These are phyloP conservation scores for Leucoraja erinaceus DNA, from an alignment of 2,113 vertebrate genomes.

Conservation along the genomic window DNA sequence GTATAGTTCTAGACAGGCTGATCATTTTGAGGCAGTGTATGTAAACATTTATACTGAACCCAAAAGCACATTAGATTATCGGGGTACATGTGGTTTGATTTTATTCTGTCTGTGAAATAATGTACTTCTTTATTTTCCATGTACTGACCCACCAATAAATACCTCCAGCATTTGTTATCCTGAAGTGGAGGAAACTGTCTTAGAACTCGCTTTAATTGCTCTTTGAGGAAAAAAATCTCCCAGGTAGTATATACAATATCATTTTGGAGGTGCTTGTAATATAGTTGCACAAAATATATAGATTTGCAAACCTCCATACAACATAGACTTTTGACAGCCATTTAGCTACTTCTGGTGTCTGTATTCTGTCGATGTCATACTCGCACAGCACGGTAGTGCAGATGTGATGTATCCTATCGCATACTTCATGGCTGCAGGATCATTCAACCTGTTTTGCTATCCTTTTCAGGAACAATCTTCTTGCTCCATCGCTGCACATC, in stretches of 20 bases:
- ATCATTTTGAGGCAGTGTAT: background rate
- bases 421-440: background rate
- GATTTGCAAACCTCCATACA: background rate
- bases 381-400: background rate
- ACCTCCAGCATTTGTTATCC: background rate
- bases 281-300: background rate
- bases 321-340: background rate
- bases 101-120: background rate
- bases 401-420: background rate
- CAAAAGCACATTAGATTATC: background rate
- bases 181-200: background rate
- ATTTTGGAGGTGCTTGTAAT: background rate
- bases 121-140: background rate
- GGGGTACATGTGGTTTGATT: background rate
- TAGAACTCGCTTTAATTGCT: background rate
- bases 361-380: background rate
- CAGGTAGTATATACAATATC: background rate
- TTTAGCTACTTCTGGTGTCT: background rate
- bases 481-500: background rate
- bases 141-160: background rate
- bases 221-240: background rate
- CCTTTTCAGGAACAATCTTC: background rate
- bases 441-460: conserved; percentile 2
- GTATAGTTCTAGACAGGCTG: background rate
- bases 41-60: background rate